Conservation (phyloP, 2,113 vertebrate species). For the Dipodomys stephensi region DNA sequence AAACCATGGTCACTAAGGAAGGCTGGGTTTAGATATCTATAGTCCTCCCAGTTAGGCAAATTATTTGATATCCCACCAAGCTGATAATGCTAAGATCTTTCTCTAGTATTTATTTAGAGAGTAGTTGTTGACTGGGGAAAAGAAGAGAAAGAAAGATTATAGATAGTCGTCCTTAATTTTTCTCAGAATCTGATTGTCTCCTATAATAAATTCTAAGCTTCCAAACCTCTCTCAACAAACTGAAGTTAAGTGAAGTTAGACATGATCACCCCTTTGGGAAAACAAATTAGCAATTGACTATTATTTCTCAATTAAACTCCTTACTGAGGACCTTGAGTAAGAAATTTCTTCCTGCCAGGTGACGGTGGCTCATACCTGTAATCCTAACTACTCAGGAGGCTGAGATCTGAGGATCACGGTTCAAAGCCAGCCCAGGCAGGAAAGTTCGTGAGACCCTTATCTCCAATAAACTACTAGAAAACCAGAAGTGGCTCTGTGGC, state of each 20-base stretch:
- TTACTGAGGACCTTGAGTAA: not conserved
- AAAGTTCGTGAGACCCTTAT: too few species aligned
- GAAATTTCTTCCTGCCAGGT: not conserved
- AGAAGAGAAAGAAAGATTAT: not conserved
- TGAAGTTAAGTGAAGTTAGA: conserved; percentile 2
- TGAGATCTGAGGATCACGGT: too few species aligned
- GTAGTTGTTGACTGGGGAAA: not conserved
- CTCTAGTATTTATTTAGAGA: not conserved
- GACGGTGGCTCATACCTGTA: too few species aligned
- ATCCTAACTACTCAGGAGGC: too few species aligned
- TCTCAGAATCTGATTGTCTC: not conserved
- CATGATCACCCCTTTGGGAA: not conserved
- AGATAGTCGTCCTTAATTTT: not conserved
- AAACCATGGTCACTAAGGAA: not conserved
- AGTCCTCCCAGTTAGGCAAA: not conserved
- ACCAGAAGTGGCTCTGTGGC: too few species aligned
- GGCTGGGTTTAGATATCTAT: not conserved
- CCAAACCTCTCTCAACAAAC: not conserved
- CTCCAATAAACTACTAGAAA: too few species aligned
- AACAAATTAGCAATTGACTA: not conserved
- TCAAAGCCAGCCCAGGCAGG: too few species aligned
- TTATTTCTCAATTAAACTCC: not conserved
- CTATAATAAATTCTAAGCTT: not conserved
- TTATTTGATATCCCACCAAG: not conserved
- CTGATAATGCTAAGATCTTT: not conserved